Evolutionary conservation across 2,888 invertebrate species (phyloP).

Genomic region (Chalcis sispes): DNA sequence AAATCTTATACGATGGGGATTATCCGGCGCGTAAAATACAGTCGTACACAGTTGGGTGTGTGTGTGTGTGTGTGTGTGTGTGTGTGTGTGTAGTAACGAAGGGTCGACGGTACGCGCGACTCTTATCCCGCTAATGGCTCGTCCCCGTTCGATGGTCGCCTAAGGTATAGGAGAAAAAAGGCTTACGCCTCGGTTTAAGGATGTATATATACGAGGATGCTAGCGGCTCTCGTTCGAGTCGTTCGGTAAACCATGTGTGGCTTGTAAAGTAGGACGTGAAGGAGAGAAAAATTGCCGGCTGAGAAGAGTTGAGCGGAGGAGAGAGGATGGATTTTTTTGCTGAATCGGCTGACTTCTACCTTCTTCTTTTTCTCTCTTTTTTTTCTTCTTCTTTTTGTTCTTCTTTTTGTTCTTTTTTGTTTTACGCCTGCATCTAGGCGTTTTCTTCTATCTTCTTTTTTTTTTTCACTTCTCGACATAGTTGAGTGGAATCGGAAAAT

Average conservation of each 20-base stretch:
- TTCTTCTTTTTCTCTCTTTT: not conserved
- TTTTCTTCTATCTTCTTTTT: not conserved
- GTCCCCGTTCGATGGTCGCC: not conserved
- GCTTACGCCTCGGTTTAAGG: conserved; percentile 29
- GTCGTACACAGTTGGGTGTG: too few relatives aligned
- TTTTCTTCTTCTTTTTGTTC: not conserved
- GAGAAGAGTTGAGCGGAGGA: conserved; percentile 23
- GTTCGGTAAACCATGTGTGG: conserved; percentile 26
- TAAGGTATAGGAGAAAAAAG: conserved; percentile 11
- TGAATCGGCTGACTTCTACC: not conserved
- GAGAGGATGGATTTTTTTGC: conserved; percentile 13
- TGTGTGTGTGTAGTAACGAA: conserved; percentile 18
- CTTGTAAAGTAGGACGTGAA: conserved; percentile 43
- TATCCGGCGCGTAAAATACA: conserved; percentile 48
- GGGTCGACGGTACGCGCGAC: conserved; percentile 1
- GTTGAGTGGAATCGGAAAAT: conserved; percentile 23
- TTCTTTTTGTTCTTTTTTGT: too few relatives aligned
- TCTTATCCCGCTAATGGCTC: conserved; percentile 46
- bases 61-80: too few relatives aligned
- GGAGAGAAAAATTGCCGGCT: conserved; percentile 21
- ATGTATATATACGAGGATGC: too few relatives aligned
- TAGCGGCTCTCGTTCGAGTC: too few relatives aligned
- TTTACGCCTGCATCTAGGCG: not conserved
- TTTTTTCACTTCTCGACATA: not conserved
- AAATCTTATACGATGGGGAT: conserved; percentile 14